Base-by-base conservation (phyloP, 2,888 invertebrate genomes). In the Beris chalybata region DNA sequence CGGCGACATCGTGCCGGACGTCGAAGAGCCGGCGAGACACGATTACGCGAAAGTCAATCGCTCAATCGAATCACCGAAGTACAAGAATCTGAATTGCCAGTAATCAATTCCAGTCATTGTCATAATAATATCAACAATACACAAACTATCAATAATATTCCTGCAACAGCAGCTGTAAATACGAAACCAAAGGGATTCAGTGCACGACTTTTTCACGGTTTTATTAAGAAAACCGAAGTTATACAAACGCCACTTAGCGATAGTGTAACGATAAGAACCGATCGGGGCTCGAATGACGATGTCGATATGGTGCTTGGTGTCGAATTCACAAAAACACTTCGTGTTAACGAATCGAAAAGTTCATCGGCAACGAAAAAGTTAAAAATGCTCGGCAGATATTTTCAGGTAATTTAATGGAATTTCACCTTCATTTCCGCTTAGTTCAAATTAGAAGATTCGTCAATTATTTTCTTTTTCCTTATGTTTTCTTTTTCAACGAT, bases 1-100 rank as follows among this genome's bases (percentile, higher is more conserved):
- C 79, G 85, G 43, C 78, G 84, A 50, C 85, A 85, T 74, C 82
- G 85, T 71, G 78, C 84, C 1, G 84, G 85, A 15, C 77, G 86
- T 67, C 79, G 86, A 71, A 78, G 86, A 72, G 83, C 83, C n/a
- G 85, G 87, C 0, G 87, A 89, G 73, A 87, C 88, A 3, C 78
- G 85, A 15, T 80, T 93, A 65, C 84, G 92, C 9, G 92, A 93
- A 81, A 92, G 91, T 72, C 92, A 93, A 76, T 92, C 92, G 31
- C 81, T 93, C 69, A 93, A 92, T 79, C 86, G 92, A 70, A 92
- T 93, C 71, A 92, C 92, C 13, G 93, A 93, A 82, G 92, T 92
- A 71, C 91, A 92, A 79, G 92, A 92, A 78, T 89, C 87, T 64
- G 80, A 79, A 61, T 67, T 78, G 69, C 74, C 76, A 64, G 75